Evolutionary conservation across 2,797 vertebrate species (phyloP).

Genomic region (Anisognathus igniventris): DNA sequence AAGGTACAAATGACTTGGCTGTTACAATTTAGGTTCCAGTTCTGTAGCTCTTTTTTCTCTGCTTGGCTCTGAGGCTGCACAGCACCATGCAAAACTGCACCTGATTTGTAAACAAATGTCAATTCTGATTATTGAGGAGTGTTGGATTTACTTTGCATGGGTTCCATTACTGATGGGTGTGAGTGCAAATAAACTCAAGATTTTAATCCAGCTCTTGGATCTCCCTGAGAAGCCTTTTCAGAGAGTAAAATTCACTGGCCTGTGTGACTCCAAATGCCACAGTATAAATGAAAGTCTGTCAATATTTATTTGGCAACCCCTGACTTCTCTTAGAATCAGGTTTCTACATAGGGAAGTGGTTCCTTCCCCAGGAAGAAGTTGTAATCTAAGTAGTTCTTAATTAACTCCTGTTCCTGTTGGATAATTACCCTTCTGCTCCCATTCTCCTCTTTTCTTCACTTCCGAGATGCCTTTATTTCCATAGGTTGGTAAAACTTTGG

Average conservation of each 20-base stretch:
- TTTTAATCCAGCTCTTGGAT: neutral
- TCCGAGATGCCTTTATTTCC: neutral
- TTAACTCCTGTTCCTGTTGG: neutral
- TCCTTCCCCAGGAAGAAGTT: neutral
- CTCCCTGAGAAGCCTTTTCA: neutral
- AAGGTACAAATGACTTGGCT: neutral
- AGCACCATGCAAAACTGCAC: neutral
- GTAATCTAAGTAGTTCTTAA: neutral
- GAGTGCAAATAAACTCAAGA: neutral
- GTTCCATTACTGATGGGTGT: neutral
- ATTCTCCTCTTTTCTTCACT: neutral
- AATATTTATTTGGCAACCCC: neutral
- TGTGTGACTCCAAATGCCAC: neutral
- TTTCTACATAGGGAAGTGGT: neutral
- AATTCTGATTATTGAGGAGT: neutral
- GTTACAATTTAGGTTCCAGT: neutral
- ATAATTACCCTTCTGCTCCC: neutral
- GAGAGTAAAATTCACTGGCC: neutral
- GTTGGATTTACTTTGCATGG: neutral
- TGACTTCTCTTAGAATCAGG: neutral
- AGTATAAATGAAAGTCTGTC: neutral
- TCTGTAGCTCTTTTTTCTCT: neutral
- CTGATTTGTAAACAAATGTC: neutral
- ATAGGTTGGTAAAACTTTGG: slow-evolving; percentile 59
- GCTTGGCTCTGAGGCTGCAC: neutral